These are phyloP conservation scores for Melanotaenia duboulayi DNA, from an alignment of 2,113 vertebrate genomes.

Conservation along the genomic window DNA sequence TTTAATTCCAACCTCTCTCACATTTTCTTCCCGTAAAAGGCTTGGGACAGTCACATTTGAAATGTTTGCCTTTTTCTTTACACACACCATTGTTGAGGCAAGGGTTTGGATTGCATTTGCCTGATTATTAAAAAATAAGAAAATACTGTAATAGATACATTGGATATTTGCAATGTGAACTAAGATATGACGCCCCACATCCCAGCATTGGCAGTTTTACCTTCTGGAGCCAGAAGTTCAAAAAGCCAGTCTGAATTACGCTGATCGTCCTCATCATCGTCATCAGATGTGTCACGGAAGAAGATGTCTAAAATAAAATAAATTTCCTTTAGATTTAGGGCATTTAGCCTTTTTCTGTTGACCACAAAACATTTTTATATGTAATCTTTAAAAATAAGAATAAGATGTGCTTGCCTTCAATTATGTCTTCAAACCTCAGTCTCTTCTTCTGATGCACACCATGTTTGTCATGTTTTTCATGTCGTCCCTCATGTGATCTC, in stretches of 20 bases:
- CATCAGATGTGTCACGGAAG: slow-evolving; percentile 44
- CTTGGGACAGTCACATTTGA: slow-evolving; percentile 76
- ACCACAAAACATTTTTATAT: neutral
- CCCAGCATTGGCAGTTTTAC: slow-evolving; percentile 47
- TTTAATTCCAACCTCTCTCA: slow-evolving; percentile 69
- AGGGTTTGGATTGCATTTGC: slow-evolving; percentile 77
- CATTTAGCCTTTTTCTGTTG: neutral
- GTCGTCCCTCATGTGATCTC: neutral
- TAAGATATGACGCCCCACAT: neutral
- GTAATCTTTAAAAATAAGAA: neutral
- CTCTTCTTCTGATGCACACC: neutral
- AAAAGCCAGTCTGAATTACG: slow-evolving; percentile 66
- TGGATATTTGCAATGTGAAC: neutral
- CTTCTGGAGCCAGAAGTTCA: slow-evolving; percentile 66
- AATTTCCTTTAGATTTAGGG: slow-evolving; percentile 6
- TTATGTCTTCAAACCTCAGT: slow-evolving; percentile 20
- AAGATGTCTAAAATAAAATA: slow-evolving; percentile 37
- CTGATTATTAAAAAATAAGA: slow-evolving; percentile 52
- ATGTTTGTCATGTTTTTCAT: neutral
- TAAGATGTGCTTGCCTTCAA: slow-evolving; percentile 49
- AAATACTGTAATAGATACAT: neutral
- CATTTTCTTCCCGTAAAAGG: slow-evolving; percentile 74
- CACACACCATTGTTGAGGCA: slow-evolving; percentile 79
- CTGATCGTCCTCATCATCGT: slow-evolving; percentile 59
- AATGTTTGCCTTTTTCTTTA: slow-evolving; percentile 53